phyloP scores from a whole-genome alignment of 2,113 vertebrate species.

The Sebastes fasciatus region DNA sequence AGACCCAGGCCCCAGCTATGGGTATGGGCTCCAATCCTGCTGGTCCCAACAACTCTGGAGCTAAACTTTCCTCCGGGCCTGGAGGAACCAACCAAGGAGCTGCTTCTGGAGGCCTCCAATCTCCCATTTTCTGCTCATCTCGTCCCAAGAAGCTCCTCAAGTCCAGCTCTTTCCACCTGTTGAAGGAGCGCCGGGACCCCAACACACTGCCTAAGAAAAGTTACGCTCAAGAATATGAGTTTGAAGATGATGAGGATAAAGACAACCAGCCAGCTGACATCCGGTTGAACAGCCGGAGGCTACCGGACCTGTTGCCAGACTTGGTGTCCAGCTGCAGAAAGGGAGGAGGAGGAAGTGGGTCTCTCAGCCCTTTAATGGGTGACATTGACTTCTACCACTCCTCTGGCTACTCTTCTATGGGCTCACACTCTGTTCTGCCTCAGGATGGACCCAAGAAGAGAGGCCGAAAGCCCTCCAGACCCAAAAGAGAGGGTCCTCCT shows the following conservation, averaged over 20 bases:
- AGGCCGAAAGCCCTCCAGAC: slow-evolving; percentile 91
- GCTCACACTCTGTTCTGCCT: slow-evolving; percentile 79
- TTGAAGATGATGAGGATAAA: slow-evolving; percentile 94
- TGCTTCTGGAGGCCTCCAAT: slow-evolving; percentile 84
- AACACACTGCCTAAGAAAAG: slow-evolving; percentile 92
- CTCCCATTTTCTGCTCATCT: slow-evolving; percentile 94
- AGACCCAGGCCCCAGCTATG: slow-evolving; percentile 84
- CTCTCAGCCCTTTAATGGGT: slow-evolving; percentile 90
- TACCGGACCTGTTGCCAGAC: slow-evolving; percentile 90
- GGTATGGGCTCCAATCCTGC: slow-evolving; percentile 78
- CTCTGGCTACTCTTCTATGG: slow-evolving; percentile 85
- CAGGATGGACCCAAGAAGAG: slow-evolving; percentile 90
- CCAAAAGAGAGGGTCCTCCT: slow-evolving; percentile 92
- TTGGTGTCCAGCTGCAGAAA: slow-evolving; percentile 94
- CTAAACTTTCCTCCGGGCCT: slow-evolving; percentile 77
- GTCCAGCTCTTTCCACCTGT: slow-evolving; percentile 92
- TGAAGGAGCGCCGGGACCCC: slow-evolving; percentile 91
- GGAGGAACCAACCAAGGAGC: slow-evolving; percentile 66
- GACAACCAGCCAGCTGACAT: slow-evolving; percentile 93
- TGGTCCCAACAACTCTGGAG: slow-evolving; percentile 76
- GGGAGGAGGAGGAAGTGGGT: slow-evolving; percentile 81
- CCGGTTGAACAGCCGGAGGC: slow-evolving; percentile 91
- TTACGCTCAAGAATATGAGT: slow-evolving; percentile 96
- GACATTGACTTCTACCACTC: slow-evolving; percentile 92
- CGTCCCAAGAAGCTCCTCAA: slow-evolving; percentile 95